Percentiles rank a stretch among this genome's conserved stretches.
These are phyloP conservation scores for Drepanosiphum platanoidis DNA, from an alignment of 2,888 invertebrate genomes.

Conservation along the genomic window DNA sequence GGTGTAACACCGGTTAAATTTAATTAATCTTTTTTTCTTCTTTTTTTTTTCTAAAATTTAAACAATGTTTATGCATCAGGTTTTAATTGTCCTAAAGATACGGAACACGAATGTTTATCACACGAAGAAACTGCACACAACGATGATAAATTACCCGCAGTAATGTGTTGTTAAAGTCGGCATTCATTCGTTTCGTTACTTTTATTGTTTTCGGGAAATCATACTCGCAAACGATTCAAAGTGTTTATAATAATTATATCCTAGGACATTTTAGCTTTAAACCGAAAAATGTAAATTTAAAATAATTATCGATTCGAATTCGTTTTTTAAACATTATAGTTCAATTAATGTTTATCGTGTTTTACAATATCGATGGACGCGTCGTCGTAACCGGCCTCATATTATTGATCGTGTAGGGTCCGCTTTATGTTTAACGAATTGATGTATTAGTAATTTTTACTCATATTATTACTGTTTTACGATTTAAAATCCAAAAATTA, in stretches of 20 bases:
- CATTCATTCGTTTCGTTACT: neutral
- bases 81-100: neutral
- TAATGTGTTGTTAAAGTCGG: neutral
- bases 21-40: neutral
- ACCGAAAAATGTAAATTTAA: neutral
- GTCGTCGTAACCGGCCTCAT: too few species aligned
- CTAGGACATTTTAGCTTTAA: neutral
- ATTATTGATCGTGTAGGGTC: too few species aligned
- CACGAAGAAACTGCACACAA: too few species aligned
- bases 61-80: neutral
- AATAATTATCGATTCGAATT: too few species aligned
- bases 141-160: neutral
- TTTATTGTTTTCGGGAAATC: neutral
- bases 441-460: too few species aligned
- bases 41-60: neutral
- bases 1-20: neutral
- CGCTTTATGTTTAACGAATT: too few species aligned
- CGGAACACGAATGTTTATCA: constrained; percentile 3
- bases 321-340: too few species aligned
- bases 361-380: too few species aligned
- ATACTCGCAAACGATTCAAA: neutral
- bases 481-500: too few species aligned
- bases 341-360: too few species aligned
- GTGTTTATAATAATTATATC: neutral
- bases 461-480: too few species aligned